Base-by-base conservation (phyloP, 2,797 vertebrate genomes). In the Epinephelus coioides region DNA sequence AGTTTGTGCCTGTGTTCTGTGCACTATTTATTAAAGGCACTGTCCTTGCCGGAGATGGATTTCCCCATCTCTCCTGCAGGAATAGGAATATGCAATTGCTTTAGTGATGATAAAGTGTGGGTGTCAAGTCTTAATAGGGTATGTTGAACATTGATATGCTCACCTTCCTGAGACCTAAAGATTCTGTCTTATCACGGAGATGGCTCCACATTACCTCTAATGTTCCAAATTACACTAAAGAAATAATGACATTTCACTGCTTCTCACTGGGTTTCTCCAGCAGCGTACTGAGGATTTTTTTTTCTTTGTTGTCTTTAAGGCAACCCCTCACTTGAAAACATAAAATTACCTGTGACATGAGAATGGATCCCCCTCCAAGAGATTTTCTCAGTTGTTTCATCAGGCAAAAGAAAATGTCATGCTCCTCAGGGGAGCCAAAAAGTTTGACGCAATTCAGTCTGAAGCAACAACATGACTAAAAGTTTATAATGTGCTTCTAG, bases 51-150 rank as follows among this genome's bases (percentile, higher is more conserved):
- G 83, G 79, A 94, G 91, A 93, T 93, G 89, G 92, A 94, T 92
- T 91, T 85, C 89, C 86, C 76, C 87, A 81, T 91, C 85, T 86
- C 86, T 86, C 84, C 65, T 81, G 89, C 83, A 90, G 89, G 88
- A 91, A 90, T 88, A 86, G 87, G 89, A 92, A 94, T 93, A 93
- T 92, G 89, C 89, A 91, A 92, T 95, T 91, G 92, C 88, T 93
- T 93, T 92, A 90, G 90, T 91, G 90, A 92, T 94, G 94, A 95
- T 91, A 83, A 94, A 94, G 91, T 92, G 84, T 79, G 18, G 83
- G 83, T 95, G 94, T 95, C 93, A 93, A 81, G 77, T 90, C 89
- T 88, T 92, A 95, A 95, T 93, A 90, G 92, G 76, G 80, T 91
- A 79, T 93, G 89, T 93, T 94, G 87, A 91, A 92, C 91, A 93